Base-by-base conservation (phyloP, 92 coral and sea anemone species). In the Epizoanthus illoricatus region DNA sequence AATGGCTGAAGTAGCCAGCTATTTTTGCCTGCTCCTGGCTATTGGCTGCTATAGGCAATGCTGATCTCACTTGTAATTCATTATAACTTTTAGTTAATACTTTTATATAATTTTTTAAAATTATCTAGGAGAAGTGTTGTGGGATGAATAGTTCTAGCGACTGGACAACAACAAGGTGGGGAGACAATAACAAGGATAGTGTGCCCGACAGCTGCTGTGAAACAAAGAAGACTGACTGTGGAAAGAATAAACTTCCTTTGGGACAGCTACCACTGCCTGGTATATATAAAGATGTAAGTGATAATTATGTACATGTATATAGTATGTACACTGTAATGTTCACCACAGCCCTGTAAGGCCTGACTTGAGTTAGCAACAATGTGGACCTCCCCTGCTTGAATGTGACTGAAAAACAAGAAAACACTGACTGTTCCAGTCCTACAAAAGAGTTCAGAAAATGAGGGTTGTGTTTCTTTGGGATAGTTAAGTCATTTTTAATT, bases 161-260 rank as follows among this genome's bases (percentile, higher is more conserved):
- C 42, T 69, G 73, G 73, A 45, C 15, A 40, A 7, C 0, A 19
- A 28, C 42, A 0, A 36, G 4, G 36, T 69, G 73, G 73, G 73
- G 73, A 39, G 5, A 7, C 20, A 69, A 15, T 3, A 18, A 49
- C 15, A 45, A 39, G 16, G 0, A 0, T 2, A 49, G 41, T 69
- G 73, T 69, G 5, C 73, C 73, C 5, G 73, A 69, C 54, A 69
- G 73, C 73, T 69, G 73, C 54, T 69, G 73, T 10, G 18, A 69
- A 13, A 40, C 19, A 0, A 41, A 36, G 45, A 2, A 13, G 11
- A 40, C n/a, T 6, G 54, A 40, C 12, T 69, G 73, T 13, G 73
- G 73, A 15, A 69, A 69, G 73, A 5, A 5, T 4, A 21, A 69
- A 40, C 0, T 40, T 1, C 1, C 5, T 15, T 0, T 0, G 39